Evolutionary conservation across 2,113 vertebrate species (phyloP).

Genomic region (Bolborhynchus lineola): DNA sequence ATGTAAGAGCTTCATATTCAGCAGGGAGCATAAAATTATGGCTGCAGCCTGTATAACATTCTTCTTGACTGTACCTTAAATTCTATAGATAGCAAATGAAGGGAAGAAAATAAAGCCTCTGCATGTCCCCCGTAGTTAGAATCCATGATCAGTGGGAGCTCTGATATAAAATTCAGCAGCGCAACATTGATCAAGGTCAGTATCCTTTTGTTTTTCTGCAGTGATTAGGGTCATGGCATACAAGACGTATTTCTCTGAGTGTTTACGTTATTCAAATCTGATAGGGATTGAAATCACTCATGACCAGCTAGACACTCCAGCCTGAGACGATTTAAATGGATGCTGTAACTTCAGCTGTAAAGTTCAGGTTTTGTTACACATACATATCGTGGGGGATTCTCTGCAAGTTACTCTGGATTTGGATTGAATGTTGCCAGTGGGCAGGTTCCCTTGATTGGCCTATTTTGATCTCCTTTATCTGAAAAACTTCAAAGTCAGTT

Average conservation of each 20-base stretch:
- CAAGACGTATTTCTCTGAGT: constrained; percentile 45
- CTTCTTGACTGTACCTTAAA: not conserved
- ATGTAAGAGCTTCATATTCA: not conserved
- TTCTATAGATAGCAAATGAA: not conserved
- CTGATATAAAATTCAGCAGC: constrained; percentile 35
- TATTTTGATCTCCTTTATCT: not conserved
- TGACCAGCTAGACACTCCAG: not conserved
- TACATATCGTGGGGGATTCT: not conserved
- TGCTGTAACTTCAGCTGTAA: not conserved
- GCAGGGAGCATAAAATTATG: not conserved
- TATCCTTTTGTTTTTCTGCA: not conserved
- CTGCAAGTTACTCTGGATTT: not conserved
- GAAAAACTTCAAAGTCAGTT: not conserved
- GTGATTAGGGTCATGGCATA: constrained; percentile 42
- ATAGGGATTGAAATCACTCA: constrained; percentile 27
- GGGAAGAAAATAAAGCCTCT: not conserved
- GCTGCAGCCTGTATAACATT: not conserved
- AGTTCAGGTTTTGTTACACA: not conserved
- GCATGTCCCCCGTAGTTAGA: not conserved
- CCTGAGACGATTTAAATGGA: constrained; percentile 11
- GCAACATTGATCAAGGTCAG: constrained; percentile 55
- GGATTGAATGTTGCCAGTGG: not conserved
- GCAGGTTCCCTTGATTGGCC: not conserved
- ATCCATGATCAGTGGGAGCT: constrained; percentile 14
- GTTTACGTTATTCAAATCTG: constrained; percentile 29